These are phyloP conservation scores for Oriolus oriolus DNA, from an alignment of 2,113 vertebrate species.

Conservation along the genomic window DNA sequence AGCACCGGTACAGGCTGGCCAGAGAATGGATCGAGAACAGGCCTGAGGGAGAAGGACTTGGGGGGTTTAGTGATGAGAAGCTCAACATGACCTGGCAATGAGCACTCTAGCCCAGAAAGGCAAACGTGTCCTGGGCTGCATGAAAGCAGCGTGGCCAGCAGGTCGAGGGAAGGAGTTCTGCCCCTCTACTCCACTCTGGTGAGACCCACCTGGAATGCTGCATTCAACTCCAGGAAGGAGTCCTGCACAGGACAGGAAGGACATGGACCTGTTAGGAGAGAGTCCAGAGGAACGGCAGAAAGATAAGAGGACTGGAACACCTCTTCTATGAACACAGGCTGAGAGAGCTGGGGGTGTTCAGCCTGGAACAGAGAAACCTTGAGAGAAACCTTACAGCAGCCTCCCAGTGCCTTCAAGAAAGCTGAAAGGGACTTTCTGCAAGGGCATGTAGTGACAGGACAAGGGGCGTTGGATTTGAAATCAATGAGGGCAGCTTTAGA, in stretches of 20 bases:
- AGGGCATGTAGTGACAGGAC: background rate
- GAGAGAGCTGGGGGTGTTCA: background rate
- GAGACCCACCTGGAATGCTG: background rate
- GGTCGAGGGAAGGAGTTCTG: rapidly evolving
- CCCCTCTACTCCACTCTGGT: background rate
- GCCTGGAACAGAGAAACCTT: background rate
- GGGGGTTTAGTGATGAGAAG: background rate
- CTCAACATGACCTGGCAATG: background rate
- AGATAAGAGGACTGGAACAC: background rate
- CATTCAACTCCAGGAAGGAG: background rate
- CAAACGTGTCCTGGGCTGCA: background rate
- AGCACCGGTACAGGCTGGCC: background rate
- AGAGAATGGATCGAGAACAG: background rate
- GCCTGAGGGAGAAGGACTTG: background rate
- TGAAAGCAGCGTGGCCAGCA: rapidly evolving
- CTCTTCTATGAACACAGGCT: background rate
- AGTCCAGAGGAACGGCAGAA: background rate
- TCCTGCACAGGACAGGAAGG: background rate
- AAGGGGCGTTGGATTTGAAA: background rate
- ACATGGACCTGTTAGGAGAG: background rate
- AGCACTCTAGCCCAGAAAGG: background rate
- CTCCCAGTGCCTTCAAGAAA: background rate
- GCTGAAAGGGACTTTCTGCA: background rate
- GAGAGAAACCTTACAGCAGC: background rate
- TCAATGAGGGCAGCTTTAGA: background rate